Base-by-base conservation (phyloP, 1,140 invertebrate species). In the Delia radicum region DNA sequence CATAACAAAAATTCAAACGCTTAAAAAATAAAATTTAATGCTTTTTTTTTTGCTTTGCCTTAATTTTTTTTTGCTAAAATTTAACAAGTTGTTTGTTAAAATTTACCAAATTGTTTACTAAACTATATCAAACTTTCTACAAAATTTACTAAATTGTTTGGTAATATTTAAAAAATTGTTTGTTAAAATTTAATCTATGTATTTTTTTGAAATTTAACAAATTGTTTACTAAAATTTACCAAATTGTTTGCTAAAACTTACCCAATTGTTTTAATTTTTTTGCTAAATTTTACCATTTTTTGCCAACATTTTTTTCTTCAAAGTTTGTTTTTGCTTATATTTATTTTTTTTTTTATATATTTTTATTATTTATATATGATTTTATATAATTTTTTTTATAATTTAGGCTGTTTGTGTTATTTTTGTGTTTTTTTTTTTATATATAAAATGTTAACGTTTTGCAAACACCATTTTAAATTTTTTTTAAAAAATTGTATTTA, bases 381-480 rank as follows among this genome's bases (percentile, higher is more conserved):
- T n/a, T n/a, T n/a, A 37, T 69, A 21, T 55, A 37, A 69, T 37
- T 69, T 21, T 21, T 31, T 15, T 33, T 37, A 33, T 24, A 69
- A 24, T 69, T 69, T 21, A 69, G 31, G 65, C 65, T 69, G 65
- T 69, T 69, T 69, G 65, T 69, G 65, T 65, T 55, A 55, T n/a
- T n/a, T n/a, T n/a, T 55, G 48, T 55, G 48, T 55, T 55, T 65
- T 15, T 62, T 31, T 67, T 67, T 67, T 13, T 67, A 18, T 67
- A 10, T 2, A 28, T 33, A 69, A 69, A 8, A n/a, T 37, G 13
- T 33, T 24, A 21, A 10, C 27, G 3, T 37, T 33, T 69, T 69
- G 8, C 24, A 37, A 21, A 21, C n/a, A n/a, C n/a, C n/a, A n/a
- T n/a, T n/a, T n/a, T n/a, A n/a, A n/a, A n/a, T n/a, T n/a, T n/a